Evolutionary conservation across 2,797 vertebrate species (phyloP).

Genomic region (Loriculus beryllinus): DNA sequence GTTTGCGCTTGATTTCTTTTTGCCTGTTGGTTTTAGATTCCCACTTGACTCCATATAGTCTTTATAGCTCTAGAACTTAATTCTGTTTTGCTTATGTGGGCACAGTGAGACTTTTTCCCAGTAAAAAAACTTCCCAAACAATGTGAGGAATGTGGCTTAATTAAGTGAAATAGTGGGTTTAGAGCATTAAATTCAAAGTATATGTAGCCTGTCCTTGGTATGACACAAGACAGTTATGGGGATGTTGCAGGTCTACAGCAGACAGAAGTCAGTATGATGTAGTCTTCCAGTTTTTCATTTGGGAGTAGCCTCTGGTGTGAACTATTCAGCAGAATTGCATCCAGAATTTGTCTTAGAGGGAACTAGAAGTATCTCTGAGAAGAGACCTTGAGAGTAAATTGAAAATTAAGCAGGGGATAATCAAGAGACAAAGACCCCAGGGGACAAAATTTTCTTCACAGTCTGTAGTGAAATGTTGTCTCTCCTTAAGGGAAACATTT

Average conservation of each 20-base stretch:
- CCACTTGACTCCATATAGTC: neutral
- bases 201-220: neutral
- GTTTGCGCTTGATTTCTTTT: neutral
- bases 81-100: neutral
- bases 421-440: neutral
- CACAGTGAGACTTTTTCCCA: neutral
- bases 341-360: neutral
- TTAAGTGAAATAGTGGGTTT: neutral
- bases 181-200: neutral
- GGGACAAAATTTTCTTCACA: neutral
- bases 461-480: neutral
- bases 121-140: neutral
- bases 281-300: neutral
- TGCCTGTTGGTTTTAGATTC: neutral
- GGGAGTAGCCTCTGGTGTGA: neutral
- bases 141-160: neutral
- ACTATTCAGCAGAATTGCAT: neutral
- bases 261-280: neutral
- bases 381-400: neutral
- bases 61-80: neutral
- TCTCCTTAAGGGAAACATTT: neutral
- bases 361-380: neutral
- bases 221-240: neutral
- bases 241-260: neutral
- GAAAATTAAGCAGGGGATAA: neutral